Base-by-base conservation (phyloP, 2,797 vertebrate species). In the Spea hammondii region DNA sequence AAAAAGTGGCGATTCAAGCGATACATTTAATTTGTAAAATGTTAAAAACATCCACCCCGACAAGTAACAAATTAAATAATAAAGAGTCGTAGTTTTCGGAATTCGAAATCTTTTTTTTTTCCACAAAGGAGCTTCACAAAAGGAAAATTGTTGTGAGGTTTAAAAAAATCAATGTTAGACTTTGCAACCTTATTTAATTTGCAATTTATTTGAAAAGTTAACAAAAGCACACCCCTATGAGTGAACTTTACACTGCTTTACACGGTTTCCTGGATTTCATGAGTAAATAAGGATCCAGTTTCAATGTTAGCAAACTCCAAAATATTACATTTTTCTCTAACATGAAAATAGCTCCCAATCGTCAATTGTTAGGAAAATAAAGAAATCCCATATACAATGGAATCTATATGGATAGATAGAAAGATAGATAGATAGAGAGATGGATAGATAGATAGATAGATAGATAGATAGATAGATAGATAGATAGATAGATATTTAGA, bases 201-300 rank as follows among this genome's bases (percentile, higher is more conserved):
- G 8, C 81, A 64, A 85, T 89, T 87, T 86, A 84, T 88, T 88
- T 82, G 75, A 65, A 74, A 86, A 87, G 0, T 88, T 86, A 72
- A 79, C 71, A 48, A 68, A 65, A 46, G 74, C 82, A 78, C 77
- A 83, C 67, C 0, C 78, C 44, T 17, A n/a, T 53, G 70, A 60
- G 74, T 86, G 86, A 87, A 88, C 84, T 88, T 88, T 86, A 86
- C n/a, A 83, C 83, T 72, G 48, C 7, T 45, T 32, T 32, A 32
- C 32, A 32, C 46, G 17, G 46, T 47, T 54, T 8, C 72, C 54
- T 65, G 14, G 14, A 4, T 4, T 32, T 7, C 8, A 17, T 9
- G 44, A 32, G n/a, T 6, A 13, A 59, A n/a, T 32, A 32, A 32
- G 32, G 32, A 32, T 32, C 32, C 32, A 32, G 32, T 32, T 32